Evolutionary conservation across 2,888 invertebrate genomes (phyloP).

Genomic region (Carabus problematicus): DNA sequence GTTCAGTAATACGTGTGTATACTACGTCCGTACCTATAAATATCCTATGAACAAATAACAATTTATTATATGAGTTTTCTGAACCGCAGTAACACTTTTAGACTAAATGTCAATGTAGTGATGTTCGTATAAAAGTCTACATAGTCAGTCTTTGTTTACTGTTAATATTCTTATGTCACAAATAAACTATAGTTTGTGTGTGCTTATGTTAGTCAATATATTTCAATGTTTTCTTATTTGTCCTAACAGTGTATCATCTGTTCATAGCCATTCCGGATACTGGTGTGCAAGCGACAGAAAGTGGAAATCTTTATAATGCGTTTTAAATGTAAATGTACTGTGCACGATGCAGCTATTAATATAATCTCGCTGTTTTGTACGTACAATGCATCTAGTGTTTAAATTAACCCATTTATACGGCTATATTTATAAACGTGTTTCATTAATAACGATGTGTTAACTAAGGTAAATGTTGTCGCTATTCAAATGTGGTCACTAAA

Average conservation of each 20-base stretch:
- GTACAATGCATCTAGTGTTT: slow-evolving; percentile 36
- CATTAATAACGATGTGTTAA: slow-evolving; percentile 37
- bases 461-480: slow-evolving; percentile 24
- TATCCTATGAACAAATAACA: too few species aligned
- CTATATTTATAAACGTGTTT: slow-evolving; percentile 33
- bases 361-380: slow-evolving; percentile 41
- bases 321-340: slow-evolving; percentile 41
- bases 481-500: slow-evolving; percentile 3
- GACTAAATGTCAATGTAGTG: neutral
- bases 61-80: too few species aligned
- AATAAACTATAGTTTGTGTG: too few species aligned
- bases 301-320: slow-evolving; percentile 41
- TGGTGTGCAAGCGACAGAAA: slow-evolving; percentile 18
- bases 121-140: neutral
- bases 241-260: too few species aligned
- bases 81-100: neutral
- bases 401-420: slow-evolving; percentile 39
- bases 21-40: too few species aligned
- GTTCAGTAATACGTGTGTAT: too few species aligned
- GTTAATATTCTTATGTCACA: too few species aligned
- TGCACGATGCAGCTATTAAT: slow-evolving; percentile 39
- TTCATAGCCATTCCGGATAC: too few species aligned
- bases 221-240: too few species aligned
- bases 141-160: too few species aligned
- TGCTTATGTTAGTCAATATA: too few species aligned